Percentiles rank a stretch among this genome's conserved stretches.
Evolutionary conservation across 2,113 vertebrate species (phyloP).

Genomic region (Myrmecobius fasciatus): DNA sequence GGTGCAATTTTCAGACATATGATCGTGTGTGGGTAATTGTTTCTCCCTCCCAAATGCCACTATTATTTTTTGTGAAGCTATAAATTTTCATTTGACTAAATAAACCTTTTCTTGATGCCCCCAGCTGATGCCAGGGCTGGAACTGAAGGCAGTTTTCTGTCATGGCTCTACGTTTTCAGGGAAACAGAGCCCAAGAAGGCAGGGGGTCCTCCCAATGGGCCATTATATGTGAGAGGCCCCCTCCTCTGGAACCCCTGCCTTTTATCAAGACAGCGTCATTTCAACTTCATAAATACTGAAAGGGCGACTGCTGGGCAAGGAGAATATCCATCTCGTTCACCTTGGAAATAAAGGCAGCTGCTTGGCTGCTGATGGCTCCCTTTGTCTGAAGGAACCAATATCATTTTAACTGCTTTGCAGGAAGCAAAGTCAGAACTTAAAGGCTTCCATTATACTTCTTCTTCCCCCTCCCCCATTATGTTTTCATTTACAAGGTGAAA

Average conservation of each 20-base stretch:
- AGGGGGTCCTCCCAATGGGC: constrained; percentile 69
- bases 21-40: constrained; percentile 20
- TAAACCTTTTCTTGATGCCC: constrained; percentile 46
- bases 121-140: constrained; percentile 55
- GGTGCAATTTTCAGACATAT: constrained; percentile 26
- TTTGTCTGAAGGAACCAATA: constrained; percentile 70
- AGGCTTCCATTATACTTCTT: constrained; percentile 70
- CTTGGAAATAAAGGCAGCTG: constrained; percentile 78
- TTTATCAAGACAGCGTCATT: constrained; percentile 80
- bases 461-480: constrained; percentile 38
- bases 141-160: constrained; percentile 29
- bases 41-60: constrained; percentile 42
- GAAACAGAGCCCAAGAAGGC: constrained; percentile 73
- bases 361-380: constrained; percentile 69
- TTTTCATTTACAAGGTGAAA: constrained; percentile 75
- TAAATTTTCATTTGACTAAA: constrained; percentile 72
- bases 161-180: constrained; percentile 25
- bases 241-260: constrained; percentile 74
- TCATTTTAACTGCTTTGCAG: constrained; percentile 81
- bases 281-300: constrained; percentile 84
- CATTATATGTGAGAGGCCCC: constrained; percentile 75
- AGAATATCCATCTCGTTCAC: constrained; percentile 81
- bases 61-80: constrained; percentile 70
- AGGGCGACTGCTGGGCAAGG: constrained; percentile 80
- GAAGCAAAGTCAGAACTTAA: constrained; percentile 80